A percentile compares a stretch with the other conserved stretches of the same genome.
These are phyloP conservation scores for Ladona fulva DNA, from an alignment of 1,140 invertebrate species.

Conservation along the genomic window DNA sequence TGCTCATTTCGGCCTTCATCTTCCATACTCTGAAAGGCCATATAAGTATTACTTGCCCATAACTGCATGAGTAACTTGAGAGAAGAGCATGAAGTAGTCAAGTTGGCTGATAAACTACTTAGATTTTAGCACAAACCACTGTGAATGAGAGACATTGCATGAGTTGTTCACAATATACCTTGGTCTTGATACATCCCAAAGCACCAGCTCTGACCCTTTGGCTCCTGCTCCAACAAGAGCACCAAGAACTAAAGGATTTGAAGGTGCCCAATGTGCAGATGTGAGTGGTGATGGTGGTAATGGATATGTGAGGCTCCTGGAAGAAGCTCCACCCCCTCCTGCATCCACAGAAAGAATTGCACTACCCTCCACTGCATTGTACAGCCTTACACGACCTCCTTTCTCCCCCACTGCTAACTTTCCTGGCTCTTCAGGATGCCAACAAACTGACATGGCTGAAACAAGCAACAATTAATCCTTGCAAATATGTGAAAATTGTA, in stretches of 20 bases:
- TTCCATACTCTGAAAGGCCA: no score
- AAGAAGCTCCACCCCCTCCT: conserved; percentile 25
- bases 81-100: no score
- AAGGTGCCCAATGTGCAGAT: conserved; percentile 58
- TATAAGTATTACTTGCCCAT: no score
- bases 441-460: conserved; percentile 51
- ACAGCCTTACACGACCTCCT: conserved; percentile 59
- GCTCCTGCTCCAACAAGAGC: conserved; percentile 47
- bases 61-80: no score
- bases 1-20: no score
- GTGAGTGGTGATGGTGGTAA: conserved; percentile 44
- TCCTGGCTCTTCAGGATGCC: conserved; percentile 58
- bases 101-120: no score
- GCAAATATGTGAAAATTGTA: no score
- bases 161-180: conserved; percentile 34
- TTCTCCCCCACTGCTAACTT: conserved; percentile 70
- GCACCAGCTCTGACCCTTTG: conserved; percentile 46
- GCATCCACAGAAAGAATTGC: conserved; percentile 62
- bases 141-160: no score
- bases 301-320: background rate
- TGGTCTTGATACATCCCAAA: conserved; percentile 52
- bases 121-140: no score
- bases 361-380: conserved; percentile 56
- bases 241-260: conserved; percentile 41
- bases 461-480: no score